Conservation (phyloP, 2,888 invertebrate genomes). For the Drosophila subsilvestris region DNA sequence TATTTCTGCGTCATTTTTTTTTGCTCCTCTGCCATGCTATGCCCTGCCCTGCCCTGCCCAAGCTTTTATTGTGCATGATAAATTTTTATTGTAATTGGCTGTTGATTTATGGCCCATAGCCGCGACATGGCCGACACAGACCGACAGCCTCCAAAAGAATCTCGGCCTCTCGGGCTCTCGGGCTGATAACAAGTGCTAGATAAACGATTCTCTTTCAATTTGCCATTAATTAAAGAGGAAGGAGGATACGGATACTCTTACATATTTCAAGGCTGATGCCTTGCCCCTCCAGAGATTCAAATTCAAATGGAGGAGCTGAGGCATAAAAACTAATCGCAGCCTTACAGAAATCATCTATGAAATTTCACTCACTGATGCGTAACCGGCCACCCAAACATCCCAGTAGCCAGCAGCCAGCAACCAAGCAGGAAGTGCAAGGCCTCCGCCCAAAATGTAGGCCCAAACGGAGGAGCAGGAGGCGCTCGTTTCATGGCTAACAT, state of each 20-base stretch:
- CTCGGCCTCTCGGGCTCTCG: conserved; percentile 19
- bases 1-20: conserved; percentile 65
- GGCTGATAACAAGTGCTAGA: conserved; percentile 58
- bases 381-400: conserved; percentile 68
- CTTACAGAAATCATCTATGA: conserved; percentile 65
- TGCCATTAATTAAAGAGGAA: conserved; percentile 48
- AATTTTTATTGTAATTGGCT: conserved; percentile 80
- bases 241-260: conserved; percentile 4
- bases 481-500: conserved; percentile 59
- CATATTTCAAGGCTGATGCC: background rate
- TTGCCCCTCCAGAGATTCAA: conserved; percentile 19
- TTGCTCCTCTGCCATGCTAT: background rate
- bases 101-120: conserved; percentile 71
- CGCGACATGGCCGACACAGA: conserved; percentile 16
- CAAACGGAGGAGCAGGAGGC: conserved; percentile 7
- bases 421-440: conserved; percentile 64
- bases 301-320: conserved; percentile 34
- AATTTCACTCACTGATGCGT: conserved; percentile 69
- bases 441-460: conserved; percentile 1
- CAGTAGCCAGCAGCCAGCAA: too few relatives aligned
- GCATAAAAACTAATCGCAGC: conserved; percentile 69
- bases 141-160: conserved; percentile 23
- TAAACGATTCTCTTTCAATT: conserved; percentile 67
- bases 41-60: background rate
- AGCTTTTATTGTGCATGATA: conserved; percentile 77